Evolutionary conservation across 2,888 invertebrate species (phyloP).

Genomic region (Zaprionus bogoriensis): DNA sequence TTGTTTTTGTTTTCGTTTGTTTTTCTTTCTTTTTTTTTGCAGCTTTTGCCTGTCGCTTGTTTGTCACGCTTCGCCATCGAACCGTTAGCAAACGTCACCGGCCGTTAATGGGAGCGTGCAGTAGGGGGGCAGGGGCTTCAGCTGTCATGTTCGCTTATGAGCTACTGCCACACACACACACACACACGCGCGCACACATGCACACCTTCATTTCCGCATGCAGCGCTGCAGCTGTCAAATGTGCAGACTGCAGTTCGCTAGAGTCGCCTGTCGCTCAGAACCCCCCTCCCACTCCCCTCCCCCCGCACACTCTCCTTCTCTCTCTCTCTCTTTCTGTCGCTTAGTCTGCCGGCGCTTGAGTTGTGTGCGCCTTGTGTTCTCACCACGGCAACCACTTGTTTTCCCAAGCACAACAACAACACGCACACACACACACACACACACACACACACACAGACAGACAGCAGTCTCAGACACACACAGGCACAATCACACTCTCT

Average conservation of each 20-base stretch:
- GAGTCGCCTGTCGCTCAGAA: background rate
- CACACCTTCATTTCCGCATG: slow-evolving; percentile 49
- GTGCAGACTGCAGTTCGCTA: slow-evolving; percentile 33
- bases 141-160: slow-evolving; percentile 61
- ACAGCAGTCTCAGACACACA: slow-evolving; percentile 17
- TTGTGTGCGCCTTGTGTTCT: slow-evolving; percentile 53
- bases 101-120: slow-evolving; percentile 66
- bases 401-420: slow-evolving; percentile 80
- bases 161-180: too few species aligned
- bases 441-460: slow-evolving; percentile 13
- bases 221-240: slow-evolving; percentile 59
- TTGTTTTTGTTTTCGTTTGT: background rate
- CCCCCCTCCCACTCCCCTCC: background rate
- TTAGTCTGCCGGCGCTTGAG: slow-evolving; percentile 18
- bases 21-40: background rate
- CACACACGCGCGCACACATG: slow-evolving; percentile 13
- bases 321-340: background rate
- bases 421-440: slow-evolving; percentile 23
- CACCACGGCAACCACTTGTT: slow-evolving; percentile 82
- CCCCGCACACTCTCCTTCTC: background rate
- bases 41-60: slow-evolving; percentile 48
- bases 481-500: slow-evolving; percentile 16
- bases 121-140: background rate
- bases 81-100: slow-evolving; percentile 49
- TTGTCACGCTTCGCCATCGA: slow-evolving; percentile 72